Evolutionary conservation across 2,888 invertebrate genomes (phyloP).

Genomic region (Caradrina clavipalpis): DNA sequence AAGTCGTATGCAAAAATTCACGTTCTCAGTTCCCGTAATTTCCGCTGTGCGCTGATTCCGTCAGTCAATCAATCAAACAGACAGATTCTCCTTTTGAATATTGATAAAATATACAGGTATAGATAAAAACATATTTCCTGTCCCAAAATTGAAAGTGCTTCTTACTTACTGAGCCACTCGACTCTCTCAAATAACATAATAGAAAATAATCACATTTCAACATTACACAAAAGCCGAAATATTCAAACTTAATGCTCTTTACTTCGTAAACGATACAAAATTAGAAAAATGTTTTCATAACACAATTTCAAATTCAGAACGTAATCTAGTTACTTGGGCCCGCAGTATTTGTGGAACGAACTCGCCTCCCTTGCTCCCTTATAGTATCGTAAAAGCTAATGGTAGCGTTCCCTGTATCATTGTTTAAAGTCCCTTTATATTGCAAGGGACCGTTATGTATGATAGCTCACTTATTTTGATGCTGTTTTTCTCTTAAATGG

Average conservation of each 20-base stretch:
- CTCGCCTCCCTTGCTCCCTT: slow-evolving; percentile 66
- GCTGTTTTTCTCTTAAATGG: slow-evolving; percentile 40
- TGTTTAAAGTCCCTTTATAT: slow-evolving; percentile 73
- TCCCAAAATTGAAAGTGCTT: slow-evolving; percentile 6
- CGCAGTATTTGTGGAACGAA: slow-evolving; percentile 65
- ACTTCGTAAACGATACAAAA: slow-evolving; percentile 46
- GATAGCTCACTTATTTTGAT: slow-evolving; percentile 60
- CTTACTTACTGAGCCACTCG: not conserved
- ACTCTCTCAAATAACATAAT: slow-evolving; percentile 11
- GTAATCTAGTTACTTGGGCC: slow-evolving; percentile 62
- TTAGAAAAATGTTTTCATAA: slow-evolving; percentile 61
- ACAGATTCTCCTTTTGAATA: too few relatives aligned
- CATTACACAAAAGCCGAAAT: slow-evolving; percentile 26
- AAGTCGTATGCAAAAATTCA: too few relatives aligned
- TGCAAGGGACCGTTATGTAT: slow-evolving; percentile 65
- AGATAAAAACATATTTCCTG: not conserved
- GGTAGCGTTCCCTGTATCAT: slow-evolving; percentile 75
- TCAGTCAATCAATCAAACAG: too few relatives aligned
- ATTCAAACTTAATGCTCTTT: slow-evolving; percentile 35
- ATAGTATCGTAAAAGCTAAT: slow-evolving; percentile 79
- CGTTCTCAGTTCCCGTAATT: too few relatives aligned
- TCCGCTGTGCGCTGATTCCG: too few relatives aligned
- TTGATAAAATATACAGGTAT: too few relatives aligned
- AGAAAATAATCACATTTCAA: slow-evolving; percentile 30
- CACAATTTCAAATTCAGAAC: slow-evolving; percentile 52